Conservation (phyloP, 2,113 vertebrate species). For the Capricornis sumatraensis region DNA sequence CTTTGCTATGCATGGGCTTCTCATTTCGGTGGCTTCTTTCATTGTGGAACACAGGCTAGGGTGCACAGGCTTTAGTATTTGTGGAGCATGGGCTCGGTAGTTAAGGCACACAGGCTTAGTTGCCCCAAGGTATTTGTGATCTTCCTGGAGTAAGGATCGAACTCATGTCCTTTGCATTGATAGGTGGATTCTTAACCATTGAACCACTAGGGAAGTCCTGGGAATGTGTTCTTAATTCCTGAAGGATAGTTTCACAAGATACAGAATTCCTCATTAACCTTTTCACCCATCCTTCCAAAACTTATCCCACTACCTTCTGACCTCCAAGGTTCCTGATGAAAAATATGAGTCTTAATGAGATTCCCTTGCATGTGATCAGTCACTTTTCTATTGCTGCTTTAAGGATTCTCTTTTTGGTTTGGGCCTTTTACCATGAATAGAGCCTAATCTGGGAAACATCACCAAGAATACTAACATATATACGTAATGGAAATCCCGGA, state of each 20-base stretch:
- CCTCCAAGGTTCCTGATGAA: background rate
- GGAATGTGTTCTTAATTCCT: background rate
- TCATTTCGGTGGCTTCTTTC: background rate
- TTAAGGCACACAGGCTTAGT: background rate
- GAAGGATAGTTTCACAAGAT: background rate
- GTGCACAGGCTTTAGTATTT: background rate
- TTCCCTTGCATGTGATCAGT: background rate
- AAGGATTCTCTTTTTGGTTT: background rate
- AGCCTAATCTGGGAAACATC: background rate
- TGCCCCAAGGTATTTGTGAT: background rate
- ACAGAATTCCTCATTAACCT: background rate
- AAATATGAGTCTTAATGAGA: background rate
- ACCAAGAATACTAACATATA: background rate
- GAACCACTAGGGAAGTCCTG: background rate
- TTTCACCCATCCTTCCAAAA: background rate
- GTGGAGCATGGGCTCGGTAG: background rate
- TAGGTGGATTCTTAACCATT: background rate
- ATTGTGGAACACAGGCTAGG: background rate
- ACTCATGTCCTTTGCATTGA: background rate
- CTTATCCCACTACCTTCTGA: background rate
- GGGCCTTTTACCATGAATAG: background rate
- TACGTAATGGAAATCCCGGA: background rate
- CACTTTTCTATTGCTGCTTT: background rate
- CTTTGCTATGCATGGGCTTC: background rate
- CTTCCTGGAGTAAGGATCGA: background rate